Evolutionary conservation across 2,797 vertebrate genomes (phyloP).

Genomic region (Dallia pectoralis): DNA sequence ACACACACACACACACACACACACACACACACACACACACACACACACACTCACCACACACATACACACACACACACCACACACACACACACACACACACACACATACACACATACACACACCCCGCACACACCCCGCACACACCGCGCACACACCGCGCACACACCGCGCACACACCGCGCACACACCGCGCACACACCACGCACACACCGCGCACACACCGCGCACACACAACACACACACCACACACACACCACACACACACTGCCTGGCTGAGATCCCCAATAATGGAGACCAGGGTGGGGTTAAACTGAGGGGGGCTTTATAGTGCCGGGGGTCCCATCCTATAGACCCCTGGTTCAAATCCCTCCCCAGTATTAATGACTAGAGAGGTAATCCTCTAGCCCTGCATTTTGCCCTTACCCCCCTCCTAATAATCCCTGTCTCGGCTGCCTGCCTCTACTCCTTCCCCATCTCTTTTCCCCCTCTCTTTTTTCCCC

Average conservation of each 20-base stretch:
- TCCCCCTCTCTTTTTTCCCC: conserved; percentile 2
- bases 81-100: conserved; percentile 21
- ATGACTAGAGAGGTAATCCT: conserved; percentile 61
- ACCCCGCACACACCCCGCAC: conserved; percentile 10
- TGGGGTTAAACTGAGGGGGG: conserved; percentile 52
- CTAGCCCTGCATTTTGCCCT: conserved; percentile 50
- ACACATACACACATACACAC: neutral
- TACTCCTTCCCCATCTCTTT: conserved; percentile 26
- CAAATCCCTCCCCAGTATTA: conserved; percentile 52
- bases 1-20: conserved; percentile 4
- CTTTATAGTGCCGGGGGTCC: conserved; percentile 31
- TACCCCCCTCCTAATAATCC: conserved; percentile 52
- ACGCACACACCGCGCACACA: too few species aligned
- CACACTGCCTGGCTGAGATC: conserved; percentile 53
- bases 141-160: too few species aligned
- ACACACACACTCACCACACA: too few species aligned
- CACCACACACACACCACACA: conserved; percentile 15
- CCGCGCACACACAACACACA: conserved; percentile 25
- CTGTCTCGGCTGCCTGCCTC: conserved; percentile 44
- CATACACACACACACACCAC: too few species aligned
- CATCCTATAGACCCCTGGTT: conserved; percentile 39
- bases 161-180: too few species aligned
- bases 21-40: too few species aligned
- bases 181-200: too few species aligned
- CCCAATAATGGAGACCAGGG: conserved; percentile 59